Base-by-base conservation (phyloP, 2,797 vertebrate species). In the Lepilemur ruficaudatus region DNA sequence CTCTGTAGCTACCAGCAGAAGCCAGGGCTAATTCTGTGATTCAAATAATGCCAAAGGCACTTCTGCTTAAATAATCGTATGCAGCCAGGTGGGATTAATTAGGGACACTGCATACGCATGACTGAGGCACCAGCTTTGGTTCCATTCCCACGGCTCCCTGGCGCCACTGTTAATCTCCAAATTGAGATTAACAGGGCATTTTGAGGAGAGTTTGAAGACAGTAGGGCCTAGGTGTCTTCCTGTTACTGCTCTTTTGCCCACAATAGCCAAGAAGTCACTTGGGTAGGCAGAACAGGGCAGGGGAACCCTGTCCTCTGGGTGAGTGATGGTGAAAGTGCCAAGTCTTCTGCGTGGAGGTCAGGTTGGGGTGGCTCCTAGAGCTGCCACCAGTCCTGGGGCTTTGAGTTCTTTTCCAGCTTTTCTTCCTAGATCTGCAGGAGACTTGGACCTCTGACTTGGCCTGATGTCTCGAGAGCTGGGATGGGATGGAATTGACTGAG, bases 41-140 rank as follows among this genome's bases (percentile, higher is more conserved):
- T 92, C n/a, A 81, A 80, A 46, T 69, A 87, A 84, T 55, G 81
- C 78, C 52, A 90, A 79, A 84, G 75, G 57, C 59, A 76, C 22
- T 57, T 83, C 90, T 93, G 70, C 81, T 76, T 63, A 88, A 57
- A 84, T 90, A 76, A 65, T 87, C 17, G 0, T 50, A 28, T 78
- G 79, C 93, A 93, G 25, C 32, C 67, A 89, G 61, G 55, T 78
- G 72, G 78, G 14, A 65, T 73, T 97, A 81, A 94, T 84, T 90
- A 95, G 67, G 52, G 55, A 15, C 28, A 15, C n/a, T 22, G 13
- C 90, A 63, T 86, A 25, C 43, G 92, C 30, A 89, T 4, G 35
- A n/a, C 22, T 5, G 9, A 93, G 30, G 55, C 3, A 1, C n/a
- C 38, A 80, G 25, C 67, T 86, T 97, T 76, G 57, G 14, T 83